Conservation (phyloP, 2,797 vertebrate genomes). For the Sibirionetta formosa region DNA sequence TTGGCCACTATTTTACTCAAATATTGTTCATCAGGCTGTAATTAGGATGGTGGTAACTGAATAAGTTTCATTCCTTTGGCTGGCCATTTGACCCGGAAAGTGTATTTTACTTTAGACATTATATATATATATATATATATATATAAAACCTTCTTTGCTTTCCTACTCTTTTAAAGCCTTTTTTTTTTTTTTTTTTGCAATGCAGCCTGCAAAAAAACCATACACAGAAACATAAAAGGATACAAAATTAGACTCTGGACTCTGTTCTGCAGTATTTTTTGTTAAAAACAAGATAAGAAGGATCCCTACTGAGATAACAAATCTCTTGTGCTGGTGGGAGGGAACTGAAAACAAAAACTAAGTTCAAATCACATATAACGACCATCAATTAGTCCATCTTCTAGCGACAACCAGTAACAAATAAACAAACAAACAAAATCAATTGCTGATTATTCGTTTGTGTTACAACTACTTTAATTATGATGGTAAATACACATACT, state of each 20-base stretch:
- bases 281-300: slow-evolving; percentile 6
- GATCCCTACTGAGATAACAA: background rate
- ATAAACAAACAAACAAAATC: background rate
- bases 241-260: background rate
- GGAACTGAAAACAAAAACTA: slow-evolving; percentile 2
- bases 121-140: too few relatives aligned
- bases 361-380: background rate
- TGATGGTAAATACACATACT: background rate
- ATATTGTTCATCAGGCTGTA: background rate
- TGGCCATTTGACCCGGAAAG: background rate
- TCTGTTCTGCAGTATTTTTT: background rate
- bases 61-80: background rate
- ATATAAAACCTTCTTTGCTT: background rate
- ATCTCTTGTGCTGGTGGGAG: background rate
- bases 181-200: background rate
- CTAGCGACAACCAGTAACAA: background rate
- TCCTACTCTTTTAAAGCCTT: background rate
- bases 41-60: accelerated
- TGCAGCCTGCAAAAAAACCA: background rate
- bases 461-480: background rate
- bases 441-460: background rate
- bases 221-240: background rate
- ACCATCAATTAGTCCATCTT: background rate
- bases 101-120: background rate
- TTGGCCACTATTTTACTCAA: background rate